These are phyloP conservation scores for Struthio camelus DNA, from an alignment of 2,113 vertebrate species.

Conservation along the genomic window DNA sequence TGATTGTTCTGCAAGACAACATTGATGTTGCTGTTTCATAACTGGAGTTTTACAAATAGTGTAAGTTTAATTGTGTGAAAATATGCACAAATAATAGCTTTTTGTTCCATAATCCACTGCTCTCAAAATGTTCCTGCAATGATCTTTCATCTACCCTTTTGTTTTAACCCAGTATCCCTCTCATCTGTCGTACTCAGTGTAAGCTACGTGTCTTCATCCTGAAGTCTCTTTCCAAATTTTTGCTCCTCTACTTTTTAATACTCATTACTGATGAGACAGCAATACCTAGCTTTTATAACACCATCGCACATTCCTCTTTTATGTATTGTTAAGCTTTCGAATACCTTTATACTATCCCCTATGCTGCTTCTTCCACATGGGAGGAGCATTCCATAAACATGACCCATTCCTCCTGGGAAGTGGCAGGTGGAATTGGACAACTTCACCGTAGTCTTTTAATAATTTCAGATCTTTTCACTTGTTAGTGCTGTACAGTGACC, in stretches of 20 bases:
- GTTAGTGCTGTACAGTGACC: not conserved
- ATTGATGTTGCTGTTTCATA: not conserved
- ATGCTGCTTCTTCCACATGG: not conserved
- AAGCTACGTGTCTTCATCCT: not conserved
- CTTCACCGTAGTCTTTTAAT: not conserved
- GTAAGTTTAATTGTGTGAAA: not conserved
- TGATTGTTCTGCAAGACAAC: not conserved
- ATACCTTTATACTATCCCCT: not conserved
- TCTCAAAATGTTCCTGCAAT: not conserved
- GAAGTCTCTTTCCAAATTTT: not conserved
- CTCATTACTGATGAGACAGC: not conserved
- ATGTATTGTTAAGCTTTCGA: not conserved
- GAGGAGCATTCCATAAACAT: not conserved
- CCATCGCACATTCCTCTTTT: not conserved
- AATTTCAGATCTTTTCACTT: not conserved
- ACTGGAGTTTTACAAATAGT: not conserved
- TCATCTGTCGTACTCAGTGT: not conserved
- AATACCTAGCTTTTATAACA: not conserved
- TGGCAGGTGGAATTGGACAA: not conserved
- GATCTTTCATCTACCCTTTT: not conserved
- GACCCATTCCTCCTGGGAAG: not conserved
- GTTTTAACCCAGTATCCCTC: not conserved
- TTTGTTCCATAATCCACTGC: not conserved
- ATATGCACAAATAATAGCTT: not conserved
- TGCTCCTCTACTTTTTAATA: not conserved